Evolutionary conservation across 2,888 invertebrate species (phyloP), one percentile per base, ranked within the genome.

Genomic region (Aradus depressus): DNA sequence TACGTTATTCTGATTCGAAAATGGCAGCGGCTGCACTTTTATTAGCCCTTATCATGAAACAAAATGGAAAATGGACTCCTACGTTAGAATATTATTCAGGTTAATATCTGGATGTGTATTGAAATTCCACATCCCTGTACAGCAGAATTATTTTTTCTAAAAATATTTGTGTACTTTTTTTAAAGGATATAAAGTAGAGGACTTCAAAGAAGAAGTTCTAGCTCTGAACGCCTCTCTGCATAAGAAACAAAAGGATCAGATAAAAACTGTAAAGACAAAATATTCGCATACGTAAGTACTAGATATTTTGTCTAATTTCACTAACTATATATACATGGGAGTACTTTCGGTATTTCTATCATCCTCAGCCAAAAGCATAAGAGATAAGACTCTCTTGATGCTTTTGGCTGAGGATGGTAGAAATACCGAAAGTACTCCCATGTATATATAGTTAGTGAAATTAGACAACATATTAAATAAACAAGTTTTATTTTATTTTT

Each of bases 11-110:
- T 6, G 97, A 97, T 68, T 93, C 92, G 49, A 80, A 85, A 71
- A 73, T 95, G 72, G 97, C 95, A 19, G 84, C 89, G 35, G 89
- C 92, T 35, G 79, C 87, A 25, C 74, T 97, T 12, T 81, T 84
- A 63, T 75, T 97, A 56, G 93, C 97, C 12, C 72, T 93, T 52
- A 75, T 79, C 60, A 93, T 97, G 89, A 84, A 84, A 66, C 74
- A 80, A 32, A 69, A 80, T 26, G 76, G 80, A 61, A 70, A 72
- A 43, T 88, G 87, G 89, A 81, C 77, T 14, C 66, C 76, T 32
- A 83, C 87, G 1, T 72, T 89, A 54, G 74, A 79, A 62, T 81
- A 83, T 70, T 90, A 87, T 64, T 82, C 85, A 59, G 82, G 81
- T 80, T 63, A 37, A 8, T 50, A 5, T 14, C 6, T 10, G 6